Base-by-base conservation (phyloP, 2,888 invertebrate genomes). In the Lobophora halterata region DNA sequence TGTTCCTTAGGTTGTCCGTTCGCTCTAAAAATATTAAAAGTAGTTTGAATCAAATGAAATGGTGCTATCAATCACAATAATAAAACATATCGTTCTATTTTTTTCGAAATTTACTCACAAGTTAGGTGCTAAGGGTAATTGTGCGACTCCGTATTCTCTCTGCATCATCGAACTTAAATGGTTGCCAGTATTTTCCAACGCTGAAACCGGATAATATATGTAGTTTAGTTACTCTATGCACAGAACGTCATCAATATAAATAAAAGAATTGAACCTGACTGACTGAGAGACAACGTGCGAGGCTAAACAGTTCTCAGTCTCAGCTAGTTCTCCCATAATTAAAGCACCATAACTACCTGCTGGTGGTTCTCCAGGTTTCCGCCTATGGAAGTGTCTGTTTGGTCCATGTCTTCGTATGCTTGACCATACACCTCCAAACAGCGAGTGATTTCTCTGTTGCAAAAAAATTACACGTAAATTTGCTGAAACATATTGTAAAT, bases 371-470 rank as follows among this genome's bases (percentile, higher is more conserved):
- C 72, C 77, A 14, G 65, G 79, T 56, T 81, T 82, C 28, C 79
- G 58, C 49, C 74, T 75, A 13, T 80, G 69, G 39, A 83, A 78
- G 45, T 82, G 65, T 49, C 75, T 73, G 49, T 86, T 85, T 4
- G 88, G 88, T 3, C 90, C 91, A 58, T 93, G 94, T 44, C 95
- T 90, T 65, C 95, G 90, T 89, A 97, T 95, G 46, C 97, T 96
- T 4, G 97, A 96, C 97, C 97, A 97, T 14, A 98, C 97, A 63
- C 95, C 97, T 35, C 98, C 98, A 70, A 98, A 98, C 30, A 98
- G 88, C 27, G 97, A 96, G 79, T 98, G 98, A 76, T 98, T 97
- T 71, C 98, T 92, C 97, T 98, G 89, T 31, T 6, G 38, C 36
- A 26, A 16, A 8, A 12, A 10, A 11, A 23, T 11, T 11, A 2